Conservation (phyloP, 2,888 invertebrate genomes). For the Megaustenia siamemsis region DNA sequence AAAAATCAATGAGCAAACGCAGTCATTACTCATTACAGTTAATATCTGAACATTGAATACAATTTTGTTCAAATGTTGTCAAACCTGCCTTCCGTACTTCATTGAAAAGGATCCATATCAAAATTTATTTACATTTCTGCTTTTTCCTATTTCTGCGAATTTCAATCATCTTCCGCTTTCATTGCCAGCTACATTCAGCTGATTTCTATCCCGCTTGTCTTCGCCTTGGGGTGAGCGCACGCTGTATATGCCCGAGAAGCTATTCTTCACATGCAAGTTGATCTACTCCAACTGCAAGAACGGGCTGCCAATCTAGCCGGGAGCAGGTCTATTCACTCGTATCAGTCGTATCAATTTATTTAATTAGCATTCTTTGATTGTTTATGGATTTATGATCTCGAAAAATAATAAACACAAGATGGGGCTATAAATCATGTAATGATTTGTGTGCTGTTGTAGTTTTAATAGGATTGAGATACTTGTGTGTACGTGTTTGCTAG, state of each 20-base stretch:
- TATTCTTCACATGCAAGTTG: conserved; percentile 4
- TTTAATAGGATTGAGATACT: conserved; percentile 1
- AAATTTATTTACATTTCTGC: neutral
- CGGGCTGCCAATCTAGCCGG: neutral
- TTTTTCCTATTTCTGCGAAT: neutral
- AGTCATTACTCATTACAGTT: too few relatives aligned
- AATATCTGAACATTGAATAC: too few relatives aligned
- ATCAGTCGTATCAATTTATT: conserved; percentile 32
- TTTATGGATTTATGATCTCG: conserved; percentile 36
- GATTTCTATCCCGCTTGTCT: neutral
- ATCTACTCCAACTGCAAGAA: conserved; percentile 3
- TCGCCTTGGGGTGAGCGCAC: conserved; percentile 14
- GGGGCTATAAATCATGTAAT: conserved; percentile 29
- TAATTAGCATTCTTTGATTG: conserved; percentile 44
- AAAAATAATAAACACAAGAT: conserved; percentile 33
- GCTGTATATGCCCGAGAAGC: conserved; percentile 1
- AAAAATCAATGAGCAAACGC: too few relatives aligned
- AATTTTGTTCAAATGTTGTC: neutral
- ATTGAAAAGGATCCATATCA: neutral
- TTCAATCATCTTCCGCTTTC: neutral
- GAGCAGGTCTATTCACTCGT: conserved; percentile 20
- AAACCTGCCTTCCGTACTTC: neutral
- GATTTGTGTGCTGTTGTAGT: conserved; percentile 17
- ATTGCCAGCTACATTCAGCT: neutral
- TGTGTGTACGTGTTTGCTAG: neutral